Conservation (phyloP, 1,140 invertebrate species). For the Drosophila lacteicornis region DNA sequence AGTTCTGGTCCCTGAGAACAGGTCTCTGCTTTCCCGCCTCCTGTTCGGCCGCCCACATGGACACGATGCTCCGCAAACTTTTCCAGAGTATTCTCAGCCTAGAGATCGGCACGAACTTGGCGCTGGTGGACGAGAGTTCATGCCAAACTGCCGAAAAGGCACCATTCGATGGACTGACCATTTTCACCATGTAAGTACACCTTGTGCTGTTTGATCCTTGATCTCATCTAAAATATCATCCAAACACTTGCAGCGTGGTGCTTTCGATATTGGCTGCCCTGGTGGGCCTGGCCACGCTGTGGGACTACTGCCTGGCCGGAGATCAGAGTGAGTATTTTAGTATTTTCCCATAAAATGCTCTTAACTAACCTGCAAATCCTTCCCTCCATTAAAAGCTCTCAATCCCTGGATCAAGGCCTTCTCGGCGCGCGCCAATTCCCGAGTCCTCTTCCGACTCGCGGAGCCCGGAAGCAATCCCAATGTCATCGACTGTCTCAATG, state of each 20-base stretch:
- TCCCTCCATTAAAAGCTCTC: constrained; percentile 21
- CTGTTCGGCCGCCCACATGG: constrained; percentile 40
- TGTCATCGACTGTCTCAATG: constrained; percentile 85
- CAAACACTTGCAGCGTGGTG: constrained; percentile 52
- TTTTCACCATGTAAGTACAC: constrained; percentile 60
- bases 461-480: constrained; percentile 52
- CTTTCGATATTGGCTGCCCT: constrained; percentile 37
- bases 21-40: constrained; percentile 50
- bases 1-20: constrained; percentile 7
- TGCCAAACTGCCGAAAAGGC: constrained; percentile 41
- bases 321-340: constrained; percentile 41
- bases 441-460: constrained; percentile 45
- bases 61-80: constrained; percentile 30
- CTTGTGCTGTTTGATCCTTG: too few relatives aligned
- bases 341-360: fast-evolving
- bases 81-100: constrained; percentile 30
- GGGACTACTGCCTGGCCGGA: constrained; percentile 41
- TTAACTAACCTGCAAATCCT: neutral
- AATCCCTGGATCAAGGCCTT: constrained; percentile 45
- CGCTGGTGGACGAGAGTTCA: constrained; percentile 12
- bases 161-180: constrained; percentile 37
- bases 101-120: neutral
- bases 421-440: constrained; percentile 51
- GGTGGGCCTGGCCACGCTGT: constrained; percentile 41
- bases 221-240: too few relatives aligned